Conservation (phyloP, 2,888 invertebrate species). For the Stegophylla sp. region DNA sequence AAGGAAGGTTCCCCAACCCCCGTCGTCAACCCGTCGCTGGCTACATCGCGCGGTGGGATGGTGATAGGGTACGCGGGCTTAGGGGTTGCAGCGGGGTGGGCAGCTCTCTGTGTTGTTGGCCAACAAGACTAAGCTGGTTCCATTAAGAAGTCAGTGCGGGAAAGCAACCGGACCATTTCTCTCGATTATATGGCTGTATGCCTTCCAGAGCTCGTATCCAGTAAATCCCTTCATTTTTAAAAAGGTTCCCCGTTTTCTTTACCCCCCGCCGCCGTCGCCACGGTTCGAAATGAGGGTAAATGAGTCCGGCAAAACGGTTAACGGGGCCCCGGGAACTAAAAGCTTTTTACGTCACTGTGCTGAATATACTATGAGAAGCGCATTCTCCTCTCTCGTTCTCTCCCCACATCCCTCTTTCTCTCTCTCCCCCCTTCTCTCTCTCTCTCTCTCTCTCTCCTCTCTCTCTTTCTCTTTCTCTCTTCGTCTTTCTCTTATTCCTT, state of each 20-base stretch:
- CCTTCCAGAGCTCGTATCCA: slow-evolving; percentile 55
- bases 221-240: slow-evolving; percentile 59
- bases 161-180: slow-evolving; percentile 57
- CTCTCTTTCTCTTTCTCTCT: neutral
- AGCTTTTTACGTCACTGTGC: slow-evolving; percentile 56
- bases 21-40: neutral
- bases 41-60: neutral
- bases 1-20: neutral
- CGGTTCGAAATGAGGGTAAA: slow-evolving; percentile 55
- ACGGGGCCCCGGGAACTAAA: slow-evolving; percentile 53
- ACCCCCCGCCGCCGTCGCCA: neutral
- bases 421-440: neutral
- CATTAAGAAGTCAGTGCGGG: slow-evolving; percentile 57
- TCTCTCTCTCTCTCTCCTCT: neutral
- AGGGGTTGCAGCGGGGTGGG: neutral
- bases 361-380: slow-evolving; percentile 59
- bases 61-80: neutral
- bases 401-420: neutral
- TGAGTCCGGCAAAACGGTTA: slow-evolving; percentile 59
- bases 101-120: neutral
- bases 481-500: neutral
- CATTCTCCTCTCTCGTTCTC: neutral
- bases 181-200: slow-evolving; percentile 56
- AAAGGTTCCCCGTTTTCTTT: slow-evolving; percentile 58
- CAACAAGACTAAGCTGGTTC: slow-evolving; percentile 59